Evolutionary conservation across 37 sponge, comb jelly and placozoan species (phyloP).

Genomic region (Mnemiopsis leidyi): DNA sequence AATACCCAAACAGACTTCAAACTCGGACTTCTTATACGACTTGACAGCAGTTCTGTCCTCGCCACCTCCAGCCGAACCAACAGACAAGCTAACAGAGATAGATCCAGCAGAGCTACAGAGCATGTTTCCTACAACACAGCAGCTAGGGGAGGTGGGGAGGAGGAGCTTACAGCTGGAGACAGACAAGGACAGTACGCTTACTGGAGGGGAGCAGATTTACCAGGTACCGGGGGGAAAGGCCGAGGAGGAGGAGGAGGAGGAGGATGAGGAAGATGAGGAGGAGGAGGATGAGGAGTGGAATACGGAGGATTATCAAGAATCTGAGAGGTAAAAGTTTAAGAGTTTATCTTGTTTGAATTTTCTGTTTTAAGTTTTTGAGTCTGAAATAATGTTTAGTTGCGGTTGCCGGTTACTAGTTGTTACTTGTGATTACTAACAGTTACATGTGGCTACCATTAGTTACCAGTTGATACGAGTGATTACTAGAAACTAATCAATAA

Average conservation of each 20-base stretch:
- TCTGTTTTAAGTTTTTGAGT: too few relatives aligned
- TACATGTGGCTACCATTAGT: too few relatives aligned
- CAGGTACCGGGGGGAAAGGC: neutral
- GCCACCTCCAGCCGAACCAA: neutral
- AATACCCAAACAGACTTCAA: neutral
- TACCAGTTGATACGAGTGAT: too few relatives aligned
- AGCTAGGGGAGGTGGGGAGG: neutral
- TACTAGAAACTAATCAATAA: too few relatives aligned
- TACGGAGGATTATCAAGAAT: neutral
- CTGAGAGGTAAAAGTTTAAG: neutral
- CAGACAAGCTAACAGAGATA: neutral
- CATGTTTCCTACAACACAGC: neutral
- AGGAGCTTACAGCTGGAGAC: neutral
- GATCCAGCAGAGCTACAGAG: neutral
- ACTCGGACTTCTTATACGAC: neutral
- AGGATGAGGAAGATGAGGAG: neutral
- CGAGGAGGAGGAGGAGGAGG: neutral
- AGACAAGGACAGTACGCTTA: neutral
- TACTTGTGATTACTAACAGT: too few relatives aligned
- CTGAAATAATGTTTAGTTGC: too few relatives aligned
- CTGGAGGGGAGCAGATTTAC: neutral
- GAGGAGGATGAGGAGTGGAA: neutral
- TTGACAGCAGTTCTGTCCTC: neutral
- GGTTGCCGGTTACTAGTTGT: too few relatives aligned
- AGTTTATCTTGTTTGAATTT: too few relatives aligned